phyloP scores from a whole-genome alignment of 2,113 vertebrate genomes.

The Chionis minor region DNA sequence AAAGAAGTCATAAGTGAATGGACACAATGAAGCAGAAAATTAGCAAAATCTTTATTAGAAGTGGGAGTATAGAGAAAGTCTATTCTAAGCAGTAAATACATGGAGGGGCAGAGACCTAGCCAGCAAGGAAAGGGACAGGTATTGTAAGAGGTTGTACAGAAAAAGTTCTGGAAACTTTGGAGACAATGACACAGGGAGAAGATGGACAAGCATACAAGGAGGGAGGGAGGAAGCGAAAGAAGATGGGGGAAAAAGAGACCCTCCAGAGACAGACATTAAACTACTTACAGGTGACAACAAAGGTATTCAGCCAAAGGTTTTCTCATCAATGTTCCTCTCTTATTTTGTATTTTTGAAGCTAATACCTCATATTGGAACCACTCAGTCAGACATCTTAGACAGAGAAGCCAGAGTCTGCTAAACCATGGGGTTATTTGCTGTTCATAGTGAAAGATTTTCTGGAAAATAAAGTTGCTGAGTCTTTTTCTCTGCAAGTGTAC shows the following conservation, averaged over 20 bases:
- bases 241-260: background rate
- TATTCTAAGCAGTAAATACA: background rate
- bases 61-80: background rate
- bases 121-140: background rate
- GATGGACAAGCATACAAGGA: background rate
- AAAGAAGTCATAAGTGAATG: background rate
- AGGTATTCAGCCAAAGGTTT: background rate
- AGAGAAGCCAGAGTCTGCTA: background rate
- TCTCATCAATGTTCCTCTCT: background rate
- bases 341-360: background rate
- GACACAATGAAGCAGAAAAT: background rate
- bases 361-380: background rate
- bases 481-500: background rate
- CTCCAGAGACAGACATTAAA: background rate
- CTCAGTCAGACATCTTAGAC: background rate
- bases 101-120: background rate
- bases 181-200: background rate
- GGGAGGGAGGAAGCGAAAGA: background rate
- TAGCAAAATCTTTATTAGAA: background rate
- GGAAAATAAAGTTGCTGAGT: background rate
- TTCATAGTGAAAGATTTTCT: background rate
- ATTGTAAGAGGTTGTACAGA: background rate
- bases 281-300: background rate
- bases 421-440: background rate
- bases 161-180: background rate